Evolutionary conservation across 2,113 vertebrate species (phyloP).

Genomic region (Pachypanchax playfairii): DNA sequence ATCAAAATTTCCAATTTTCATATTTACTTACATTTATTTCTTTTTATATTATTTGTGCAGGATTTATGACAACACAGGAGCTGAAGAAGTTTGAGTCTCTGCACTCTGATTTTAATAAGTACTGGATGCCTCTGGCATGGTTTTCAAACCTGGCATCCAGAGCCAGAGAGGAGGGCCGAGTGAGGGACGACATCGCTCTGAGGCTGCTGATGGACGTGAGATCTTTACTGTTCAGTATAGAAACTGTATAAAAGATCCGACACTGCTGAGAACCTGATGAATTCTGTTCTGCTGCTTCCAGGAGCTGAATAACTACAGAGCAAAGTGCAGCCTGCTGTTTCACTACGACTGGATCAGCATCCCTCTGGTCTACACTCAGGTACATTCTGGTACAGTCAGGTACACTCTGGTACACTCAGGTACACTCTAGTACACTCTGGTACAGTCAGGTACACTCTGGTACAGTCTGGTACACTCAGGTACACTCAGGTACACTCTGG

Average conservation of each 20-base stretch:
- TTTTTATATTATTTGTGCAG: conserved; percentile 58
- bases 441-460: too few species aligned
- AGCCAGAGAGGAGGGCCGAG: conserved; percentile 82
- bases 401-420: too few species aligned
- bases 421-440: too few species aligned
- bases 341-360: conserved; percentile 95
- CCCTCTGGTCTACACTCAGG: conserved; percentile 91
- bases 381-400: neutral
- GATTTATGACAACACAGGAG: conserved; percentile 87
- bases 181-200: conserved; percentile 86
- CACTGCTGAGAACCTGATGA: too few species aligned
- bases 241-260: too few species aligned
- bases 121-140: conserved; percentile 92
- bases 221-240: neutral
- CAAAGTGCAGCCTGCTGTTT: conserved; percentile 89
- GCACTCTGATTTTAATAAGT: conserved; percentile 91
- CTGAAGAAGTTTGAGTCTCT: conserved; percentile 83
- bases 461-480: too few species aligned
- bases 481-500: too few species aligned
- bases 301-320: conserved; percentile 90
- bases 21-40: too few species aligned
- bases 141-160: conserved; percentile 87
- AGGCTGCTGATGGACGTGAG: conserved; percentile 88
- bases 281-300: conserved; percentile 51
- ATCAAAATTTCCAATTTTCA: too few species aligned